Conservation (phyloP, 2,797 vertebrate species). For the Scarus forsteni region DNA sequence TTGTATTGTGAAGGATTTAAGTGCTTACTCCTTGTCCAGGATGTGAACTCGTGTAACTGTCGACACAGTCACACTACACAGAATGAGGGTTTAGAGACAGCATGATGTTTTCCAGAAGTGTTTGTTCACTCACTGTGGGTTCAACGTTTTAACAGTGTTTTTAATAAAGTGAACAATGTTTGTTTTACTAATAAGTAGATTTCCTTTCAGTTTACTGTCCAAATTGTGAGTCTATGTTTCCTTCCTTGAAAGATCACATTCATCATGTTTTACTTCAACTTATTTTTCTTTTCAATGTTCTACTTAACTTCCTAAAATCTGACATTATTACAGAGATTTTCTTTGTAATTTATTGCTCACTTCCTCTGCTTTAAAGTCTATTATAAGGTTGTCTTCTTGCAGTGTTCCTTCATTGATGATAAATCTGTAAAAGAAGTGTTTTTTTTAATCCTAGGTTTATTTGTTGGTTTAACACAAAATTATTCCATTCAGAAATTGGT, state of each 20-base stretch:
- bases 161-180: slow-evolving; percentile 2
- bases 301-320: slow-evolving; percentile 13
- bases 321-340: slow-evolving; percentile 25
- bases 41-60: slow-evolving; percentile 22
- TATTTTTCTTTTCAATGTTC: slow-evolving; percentile 14
- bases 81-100: slow-evolving; percentile 7
- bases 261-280: not conserved
- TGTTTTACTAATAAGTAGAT: not conserved
- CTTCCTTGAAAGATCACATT: slow-evolving; percentile 1
- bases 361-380: slow-evolving; percentile 12
- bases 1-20: slow-evolving; percentile 21
- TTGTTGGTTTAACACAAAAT: slow-evolving; percentile 14
- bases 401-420: slow-evolving; percentile 4
- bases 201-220: not conserved
- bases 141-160: slow-evolving; percentile 5
- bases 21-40: slow-evolving; percentile 14
- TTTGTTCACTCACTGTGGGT: slow-evolving; percentile 29
- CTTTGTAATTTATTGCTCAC: slow-evolving; percentile 26
- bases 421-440: not conserved
- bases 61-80: slow-evolving; percentile 10
- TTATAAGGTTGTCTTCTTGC: slow-evolving; percentile 15
- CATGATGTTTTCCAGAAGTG: slow-evolving; percentile 7
- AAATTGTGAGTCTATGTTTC: not conserved
- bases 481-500: not conserved
- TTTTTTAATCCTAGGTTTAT: slow-evolving; percentile 16